Conservation (phyloP, 1,140 invertebrate species). For the Ceratina calcarata region DNA sequence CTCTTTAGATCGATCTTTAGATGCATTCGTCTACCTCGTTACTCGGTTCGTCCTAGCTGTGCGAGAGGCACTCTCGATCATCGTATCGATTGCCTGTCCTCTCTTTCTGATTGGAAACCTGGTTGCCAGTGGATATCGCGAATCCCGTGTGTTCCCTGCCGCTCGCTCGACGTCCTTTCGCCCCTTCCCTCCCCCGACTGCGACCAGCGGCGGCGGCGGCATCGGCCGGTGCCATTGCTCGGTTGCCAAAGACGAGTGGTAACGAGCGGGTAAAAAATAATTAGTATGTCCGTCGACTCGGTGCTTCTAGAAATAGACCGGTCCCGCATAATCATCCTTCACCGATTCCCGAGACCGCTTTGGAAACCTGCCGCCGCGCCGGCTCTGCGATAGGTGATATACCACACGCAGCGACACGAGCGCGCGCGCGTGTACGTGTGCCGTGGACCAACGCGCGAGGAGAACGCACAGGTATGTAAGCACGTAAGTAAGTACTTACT, state of each 20-base stretch:
- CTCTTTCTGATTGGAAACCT: slow-evolving; percentile 1
- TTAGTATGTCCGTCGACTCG: slow-evolving; percentile 71
- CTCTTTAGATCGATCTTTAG: too few relatives aligned
- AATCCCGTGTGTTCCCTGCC: slow-evolving; percentile 12
- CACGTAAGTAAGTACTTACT: background rate
- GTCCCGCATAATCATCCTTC: slow-evolving; percentile 68
- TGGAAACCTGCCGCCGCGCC: slow-evolving; percentile 72
- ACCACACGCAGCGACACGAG: background rate
- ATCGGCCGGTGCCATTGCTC: slow-evolving; percentile 17
- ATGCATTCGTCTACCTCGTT: too few relatives aligned
- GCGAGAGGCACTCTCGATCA: too few relatives aligned
- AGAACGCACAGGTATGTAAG: background rate
- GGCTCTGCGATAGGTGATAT: slow-evolving; percentile 36
- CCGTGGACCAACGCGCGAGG: background rate
- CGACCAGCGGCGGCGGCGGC: background rate
- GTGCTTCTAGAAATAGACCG: slow-evolving; percentile 76
- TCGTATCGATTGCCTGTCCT: background rate
- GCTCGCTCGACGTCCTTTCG: slow-evolving; percentile 17
- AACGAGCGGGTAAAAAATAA: slow-evolving; percentile 74
- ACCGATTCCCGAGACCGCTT: slow-evolving; percentile 70
- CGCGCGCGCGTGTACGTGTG: background rate
- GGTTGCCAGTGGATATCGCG: slow-evolving; percentile 27
- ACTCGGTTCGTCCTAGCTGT: too few relatives aligned
- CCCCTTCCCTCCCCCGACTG: background rate
- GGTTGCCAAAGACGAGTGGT: slow-evolving; percentile 59